Evolutionary conservation across 2,888 invertebrate species (phyloP).

Genomic region (Flexamia atlantica): DNA sequence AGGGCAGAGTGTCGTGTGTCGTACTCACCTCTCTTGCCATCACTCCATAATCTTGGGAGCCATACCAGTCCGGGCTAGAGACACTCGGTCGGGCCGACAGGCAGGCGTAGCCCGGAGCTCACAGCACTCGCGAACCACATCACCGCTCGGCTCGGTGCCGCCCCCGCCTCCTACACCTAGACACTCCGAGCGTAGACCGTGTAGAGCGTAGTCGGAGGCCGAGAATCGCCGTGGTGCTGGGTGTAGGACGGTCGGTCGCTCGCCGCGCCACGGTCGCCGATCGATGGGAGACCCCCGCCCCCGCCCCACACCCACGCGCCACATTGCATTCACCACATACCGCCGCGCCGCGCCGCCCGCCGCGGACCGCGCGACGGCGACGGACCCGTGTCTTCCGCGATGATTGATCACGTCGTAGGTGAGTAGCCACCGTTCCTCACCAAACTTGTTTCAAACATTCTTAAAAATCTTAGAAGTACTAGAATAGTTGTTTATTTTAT

Average conservation of each 20-base stretch:
- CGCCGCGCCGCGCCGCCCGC: conserved; percentile 24
- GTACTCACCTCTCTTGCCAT: conserved; percentile 56
- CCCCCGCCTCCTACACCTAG: not conserved
- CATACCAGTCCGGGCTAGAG: conserved; percentile 47
- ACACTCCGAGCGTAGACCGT: not conserved
- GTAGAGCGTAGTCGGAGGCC: not conserved
- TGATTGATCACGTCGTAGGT: too few relatives aligned
- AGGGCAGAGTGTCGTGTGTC: not conserved
- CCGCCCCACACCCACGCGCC: not conserved
- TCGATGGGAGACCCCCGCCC: conserved; percentile 18
- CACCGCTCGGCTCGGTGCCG: not conserved
- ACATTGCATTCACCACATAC: conserved; percentile 55
- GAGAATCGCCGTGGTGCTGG: conserved; percentile 7
- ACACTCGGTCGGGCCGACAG: not conserved
- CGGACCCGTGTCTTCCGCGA: too few relatives aligned
- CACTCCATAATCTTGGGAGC: conserved; percentile 53
- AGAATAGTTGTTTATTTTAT: too few relatives aligned
- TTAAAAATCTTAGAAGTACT: too few relatives aligned
- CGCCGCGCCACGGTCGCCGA: conserved; percentile 25
- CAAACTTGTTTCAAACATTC: too few relatives aligned
- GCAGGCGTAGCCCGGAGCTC: not conserved
- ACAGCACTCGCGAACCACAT: conserved; percentile 49
- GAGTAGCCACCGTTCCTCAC: too few relatives aligned
- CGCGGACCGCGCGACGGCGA: not conserved
- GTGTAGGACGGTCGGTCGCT: not conserved